A percentile compares a stretch with the other conserved stretches of the same genome.
phyloP scores from a whole-genome alignment of 2,113 vertebrate species.

The human (Homo sapiens) region GRCh38 chr11:18871001-18871500 shows the following conservation, averaged over 20 bases:
- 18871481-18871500: conserved; percentile 93
- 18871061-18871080: conserved; percentile 95
- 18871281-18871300: conserved; percentile 95
- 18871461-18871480: conserved; percentile 90
- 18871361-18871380: conserved; percentile 85
- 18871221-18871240: conserved; percentile 90
- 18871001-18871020: conserved; percentile 92
- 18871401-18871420: conserved; percentile 92
- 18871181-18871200: too few species aligned
- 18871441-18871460: conserved; percentile 92
- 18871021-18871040: conserved; percentile 99
- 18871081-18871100: neutral
- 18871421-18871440: conserved; percentile 93
- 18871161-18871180: too few species aligned
- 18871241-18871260: conserved; percentile 90
- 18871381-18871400: conserved; percentile 91
- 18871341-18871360: conserved; percentile 93
- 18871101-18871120: too few species aligned
- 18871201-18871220: too few species aligned
- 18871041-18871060: conserved; percentile 96
- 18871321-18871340: conserved; percentile 91
- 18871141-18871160: too few species aligned
- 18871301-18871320: conserved; percentile 96
- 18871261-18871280: conserved; percentile 92
- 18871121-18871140: too few species aligned